Conservation (phyloP, 2,888 invertebrate species). For the Lottia gigantea region DNA sequence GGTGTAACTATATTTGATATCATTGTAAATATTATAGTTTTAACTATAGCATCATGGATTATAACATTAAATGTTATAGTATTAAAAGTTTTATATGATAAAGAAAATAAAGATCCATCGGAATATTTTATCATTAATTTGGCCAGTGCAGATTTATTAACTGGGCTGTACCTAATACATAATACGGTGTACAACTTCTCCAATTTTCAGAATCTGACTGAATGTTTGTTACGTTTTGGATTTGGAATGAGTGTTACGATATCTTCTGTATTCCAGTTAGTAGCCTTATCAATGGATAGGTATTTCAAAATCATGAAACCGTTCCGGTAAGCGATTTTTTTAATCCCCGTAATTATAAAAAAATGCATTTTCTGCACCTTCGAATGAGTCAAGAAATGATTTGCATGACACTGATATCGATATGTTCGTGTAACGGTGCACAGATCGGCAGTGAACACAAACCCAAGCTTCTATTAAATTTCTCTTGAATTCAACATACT, state of each 20-base stretch:
- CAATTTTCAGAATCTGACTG: not conserved
- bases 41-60: not conserved
- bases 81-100: not conserved
- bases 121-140: slow-evolving; percentile 1
- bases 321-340: not conserved
- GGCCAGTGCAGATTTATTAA: not conserved
- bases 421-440: too few relatives aligned
- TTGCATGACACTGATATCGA: too few relatives aligned
- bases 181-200: not conserved
- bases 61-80: not conserved
- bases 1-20: not conserved
- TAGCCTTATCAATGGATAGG: not conserved
- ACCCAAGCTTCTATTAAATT: not conserved
- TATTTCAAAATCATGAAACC: not conserved
- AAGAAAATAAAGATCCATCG: not conserved
- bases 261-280: not conserved
- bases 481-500: too few relatives aligned
- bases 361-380: too few relatives aligned
- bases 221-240: slow-evolving; percentile 2
- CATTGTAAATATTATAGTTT: not conserved
- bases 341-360: too few relatives aligned
- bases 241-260: not conserved
- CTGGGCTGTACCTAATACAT: not conserved
- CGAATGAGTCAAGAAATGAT: too few relatives aligned
- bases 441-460: not conserved